These are phyloP conservation scores for Pristionchus fissidentatus DNA, from an alignment of 2,888 invertebrate species.

Conservation along the genomic window DNA sequence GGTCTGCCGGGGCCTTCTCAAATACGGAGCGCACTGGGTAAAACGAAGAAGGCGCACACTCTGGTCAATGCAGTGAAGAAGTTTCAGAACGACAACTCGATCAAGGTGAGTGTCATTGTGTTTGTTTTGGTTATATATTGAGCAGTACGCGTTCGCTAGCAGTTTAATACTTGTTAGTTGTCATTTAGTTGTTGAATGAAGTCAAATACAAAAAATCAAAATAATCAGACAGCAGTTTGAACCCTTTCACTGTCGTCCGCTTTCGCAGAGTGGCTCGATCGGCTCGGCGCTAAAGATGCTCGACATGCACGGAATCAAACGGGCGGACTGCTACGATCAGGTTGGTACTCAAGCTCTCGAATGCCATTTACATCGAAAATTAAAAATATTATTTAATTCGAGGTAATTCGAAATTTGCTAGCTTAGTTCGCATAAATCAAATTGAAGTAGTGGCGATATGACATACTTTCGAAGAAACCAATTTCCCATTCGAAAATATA, in stretches of 20 bases:
- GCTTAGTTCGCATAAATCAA: too few species aligned
- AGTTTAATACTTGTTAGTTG: not conserved
- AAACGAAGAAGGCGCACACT: constrained; percentile 60
- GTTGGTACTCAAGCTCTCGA: constrained; percentile 80
- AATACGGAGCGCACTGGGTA: constrained; percentile 22
- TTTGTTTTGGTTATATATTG: not conserved
- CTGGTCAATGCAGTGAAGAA: constrained; percentile 98
- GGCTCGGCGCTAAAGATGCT: constrained; percentile 91
- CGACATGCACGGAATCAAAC: constrained; percentile 91
- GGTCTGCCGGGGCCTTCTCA: constrained; percentile 42
- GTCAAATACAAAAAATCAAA: not conserved
- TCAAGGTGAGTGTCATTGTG: constrained; percentile 77
- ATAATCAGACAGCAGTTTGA: not conserved
- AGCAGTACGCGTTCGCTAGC: not conserved
- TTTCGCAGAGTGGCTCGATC: constrained; percentile 54
- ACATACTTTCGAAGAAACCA: too few species aligned
- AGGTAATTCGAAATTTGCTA: not conserved
- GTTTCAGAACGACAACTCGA: constrained; percentile 91
- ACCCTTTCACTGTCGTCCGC: too few species aligned
- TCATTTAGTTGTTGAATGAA: not conserved
- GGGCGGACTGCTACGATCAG: constrained; percentile 94
- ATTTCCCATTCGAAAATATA: too few species aligned
- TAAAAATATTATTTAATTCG: not conserved
- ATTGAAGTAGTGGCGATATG: too few species aligned
- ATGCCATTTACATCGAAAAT: not conserved